Conservation (phyloP, 2,113 vertebrate species). For the Paedocypris sp. region DNA sequence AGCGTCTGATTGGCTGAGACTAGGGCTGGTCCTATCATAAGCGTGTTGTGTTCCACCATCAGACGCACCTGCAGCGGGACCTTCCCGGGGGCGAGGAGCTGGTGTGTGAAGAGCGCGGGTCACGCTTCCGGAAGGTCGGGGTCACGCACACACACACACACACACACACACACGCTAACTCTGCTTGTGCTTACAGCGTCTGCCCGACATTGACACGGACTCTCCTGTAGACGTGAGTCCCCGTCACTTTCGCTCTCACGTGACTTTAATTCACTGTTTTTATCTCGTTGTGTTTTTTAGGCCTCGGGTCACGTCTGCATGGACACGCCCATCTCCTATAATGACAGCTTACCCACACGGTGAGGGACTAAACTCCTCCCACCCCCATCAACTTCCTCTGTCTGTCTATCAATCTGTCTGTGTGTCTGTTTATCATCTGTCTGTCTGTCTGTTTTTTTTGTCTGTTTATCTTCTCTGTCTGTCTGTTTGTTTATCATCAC, state of each 20-base stretch:
- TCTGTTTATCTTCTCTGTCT: too few relatives aligned
- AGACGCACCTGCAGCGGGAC: constrained; percentile 25
- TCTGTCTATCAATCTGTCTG: not conserved
- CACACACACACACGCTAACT: not conserved
- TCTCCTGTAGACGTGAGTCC: constrained; percentile 10
- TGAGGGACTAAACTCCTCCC: not conserved
- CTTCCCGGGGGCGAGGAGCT: constrained; percentile 18
- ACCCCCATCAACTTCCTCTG: constrained; percentile 43
- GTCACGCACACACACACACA: not conserved
- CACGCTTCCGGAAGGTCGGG: not conserved
- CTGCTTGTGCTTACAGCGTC: constrained; percentile 15
- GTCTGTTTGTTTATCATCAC: too few relatives aligned
- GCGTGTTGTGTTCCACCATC: too few relatives aligned
- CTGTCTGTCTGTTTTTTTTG: too few relatives aligned
- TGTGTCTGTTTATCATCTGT: not conserved
- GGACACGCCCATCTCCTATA: constrained; percentile 23
- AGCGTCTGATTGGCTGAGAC: too few relatives aligned
- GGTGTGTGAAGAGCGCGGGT: not conserved
- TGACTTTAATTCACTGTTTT: too few relatives aligned
- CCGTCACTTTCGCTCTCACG: not conserved
- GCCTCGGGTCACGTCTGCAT: constrained; percentile 14
- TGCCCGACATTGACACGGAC: constrained; percentile 14
- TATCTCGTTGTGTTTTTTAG: not conserved
- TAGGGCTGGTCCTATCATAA: too few relatives aligned
- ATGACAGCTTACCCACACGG: constrained; percentile 24